Percentiles rank a stretch among this genome's conserved stretches.
Conservation (phyloP, 1,140 invertebrate genomes). For the Drosophila albomicans region DNA sequence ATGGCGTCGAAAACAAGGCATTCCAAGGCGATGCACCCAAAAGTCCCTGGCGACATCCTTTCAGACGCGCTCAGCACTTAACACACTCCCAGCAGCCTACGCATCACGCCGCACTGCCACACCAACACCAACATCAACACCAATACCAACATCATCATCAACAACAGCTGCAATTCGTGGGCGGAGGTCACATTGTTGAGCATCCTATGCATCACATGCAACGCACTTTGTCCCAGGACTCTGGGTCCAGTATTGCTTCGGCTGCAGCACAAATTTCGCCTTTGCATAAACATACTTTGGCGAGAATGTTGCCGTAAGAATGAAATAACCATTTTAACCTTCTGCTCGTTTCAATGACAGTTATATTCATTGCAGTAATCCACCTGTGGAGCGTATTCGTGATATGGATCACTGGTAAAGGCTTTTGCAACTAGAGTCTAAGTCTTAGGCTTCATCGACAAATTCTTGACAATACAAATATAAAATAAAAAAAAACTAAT, state of each 20-base stretch:
- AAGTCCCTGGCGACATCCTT: slow-evolving; percentile 87
- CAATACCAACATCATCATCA: slow-evolving; percentile 66
- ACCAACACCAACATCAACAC: slow-evolving; percentile 32
- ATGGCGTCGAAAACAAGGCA: slow-evolving; percentile 86
- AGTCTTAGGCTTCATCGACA: slow-evolving; percentile 32
- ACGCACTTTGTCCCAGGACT: slow-evolving; percentile 84
- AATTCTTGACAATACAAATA: slow-evolving; percentile 33
- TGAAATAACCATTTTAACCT: background rate
- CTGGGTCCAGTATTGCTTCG: slow-evolving; percentile 84
- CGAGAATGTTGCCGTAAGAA: slow-evolving; percentile 83
- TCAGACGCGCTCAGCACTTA: slow-evolving; percentile 78
- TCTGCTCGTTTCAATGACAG: background rate
- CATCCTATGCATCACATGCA: slow-evolving; percentile 76
- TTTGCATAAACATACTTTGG: slow-evolving; percentile 78
- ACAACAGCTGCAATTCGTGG: slow-evolving; percentile 71
- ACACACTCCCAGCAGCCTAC: slow-evolving; percentile 34
- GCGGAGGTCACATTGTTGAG: slow-evolving; percentile 58
- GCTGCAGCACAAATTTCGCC: slow-evolving; percentile 80
- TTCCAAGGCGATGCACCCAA: slow-evolving; percentile 88
- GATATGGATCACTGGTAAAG: slow-evolving; percentile 83
- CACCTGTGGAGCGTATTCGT: slow-evolving; percentile 78
- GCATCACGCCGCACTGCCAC: slow-evolving; percentile 27
- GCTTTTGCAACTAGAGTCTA: slow-evolving; percentile 8
- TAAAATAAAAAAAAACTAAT: slow-evolving; percentile 19
- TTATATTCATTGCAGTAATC: slow-evolving; percentile 56